Evolutionary conservation across 2,888 invertebrate genomes (phyloP).

Genomic region (Villa cingulata): DNA sequence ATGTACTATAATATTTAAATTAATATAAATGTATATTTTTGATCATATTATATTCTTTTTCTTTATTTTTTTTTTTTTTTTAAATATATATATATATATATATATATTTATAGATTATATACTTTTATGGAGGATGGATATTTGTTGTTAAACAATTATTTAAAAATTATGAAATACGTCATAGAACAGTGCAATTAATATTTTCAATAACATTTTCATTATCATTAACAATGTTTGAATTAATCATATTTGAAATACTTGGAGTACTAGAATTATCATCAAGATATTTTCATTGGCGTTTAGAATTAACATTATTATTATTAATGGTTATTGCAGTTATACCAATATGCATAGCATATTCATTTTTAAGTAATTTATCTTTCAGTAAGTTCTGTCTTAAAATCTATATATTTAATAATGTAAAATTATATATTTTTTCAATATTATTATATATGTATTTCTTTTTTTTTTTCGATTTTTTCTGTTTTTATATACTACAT

Average conservation of each 20-base stretch:
- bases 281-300: constrained; percentile 66
- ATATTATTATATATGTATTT: no score
- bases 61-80: constrained; percentile 28
- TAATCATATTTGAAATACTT: constrained; percentile 98
- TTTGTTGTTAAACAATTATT: constrained; percentile 97
- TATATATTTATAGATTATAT: constrained; percentile 73
- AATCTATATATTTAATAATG: no score
- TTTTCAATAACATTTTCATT: constrained; percentile 93
- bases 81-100: no score
- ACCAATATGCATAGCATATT: constrained; percentile 94
- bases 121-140: constrained; percentile 94
- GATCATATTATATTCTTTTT: not conserved
- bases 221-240: constrained; percentile 97
- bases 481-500: not conserved
- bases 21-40: not conserved
- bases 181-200: constrained; percentile 83
- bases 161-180: constrained; percentile 93
- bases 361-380: constrained; percentile 76
- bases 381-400: constrained; percentile 64
- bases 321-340: constrained; percentile 91
- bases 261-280: constrained; percentile 85
- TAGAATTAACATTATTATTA: constrained; percentile 78
- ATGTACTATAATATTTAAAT: no score
- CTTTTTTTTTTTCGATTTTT: no score
- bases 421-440: no score